Evolutionary conservation across 2,113 vertebrate genomes (phyloP).

Genomic region (Charadrius vociferus): DNA sequence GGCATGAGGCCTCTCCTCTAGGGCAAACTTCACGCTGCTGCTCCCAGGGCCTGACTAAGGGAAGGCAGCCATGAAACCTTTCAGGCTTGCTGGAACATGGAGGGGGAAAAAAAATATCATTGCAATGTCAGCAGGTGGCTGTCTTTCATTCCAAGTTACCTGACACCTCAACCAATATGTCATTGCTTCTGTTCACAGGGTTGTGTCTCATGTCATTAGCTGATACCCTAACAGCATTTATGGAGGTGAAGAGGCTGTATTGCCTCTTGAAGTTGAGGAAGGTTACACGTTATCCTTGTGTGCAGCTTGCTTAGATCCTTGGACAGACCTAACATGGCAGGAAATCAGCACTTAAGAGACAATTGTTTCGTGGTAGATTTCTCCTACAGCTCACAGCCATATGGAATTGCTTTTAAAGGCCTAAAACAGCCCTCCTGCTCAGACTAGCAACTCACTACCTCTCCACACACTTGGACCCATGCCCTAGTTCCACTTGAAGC

Average conservation of each 20-base stretch:
- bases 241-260: not conserved
- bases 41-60: not conserved
- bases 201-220: not conserved
- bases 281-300: not conserved
- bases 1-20: not conserved
- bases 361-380: not conserved
- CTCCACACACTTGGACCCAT: not conserved
- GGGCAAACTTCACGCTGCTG: not conserved
- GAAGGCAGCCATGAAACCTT: not conserved
- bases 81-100: not conserved
- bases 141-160: not conserved
- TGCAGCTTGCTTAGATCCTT: not conserved
- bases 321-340: not conserved
- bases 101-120: not conserved
- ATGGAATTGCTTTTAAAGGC: not conserved
- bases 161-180: not conserved
- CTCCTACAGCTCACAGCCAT: not conserved
- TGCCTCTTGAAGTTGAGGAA: not conserved
- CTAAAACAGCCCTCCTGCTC: not conserved
- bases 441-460: not conserved
- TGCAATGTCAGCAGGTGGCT: not conserved
- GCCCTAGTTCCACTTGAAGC: not conserved
- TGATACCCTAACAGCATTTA: not conserved
- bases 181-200: not conserved
- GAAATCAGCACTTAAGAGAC: not conserved